Base-by-base conservation (phyloP, 2,888 invertebrate genomes). In the Ephialtes manifestator region DNA sequence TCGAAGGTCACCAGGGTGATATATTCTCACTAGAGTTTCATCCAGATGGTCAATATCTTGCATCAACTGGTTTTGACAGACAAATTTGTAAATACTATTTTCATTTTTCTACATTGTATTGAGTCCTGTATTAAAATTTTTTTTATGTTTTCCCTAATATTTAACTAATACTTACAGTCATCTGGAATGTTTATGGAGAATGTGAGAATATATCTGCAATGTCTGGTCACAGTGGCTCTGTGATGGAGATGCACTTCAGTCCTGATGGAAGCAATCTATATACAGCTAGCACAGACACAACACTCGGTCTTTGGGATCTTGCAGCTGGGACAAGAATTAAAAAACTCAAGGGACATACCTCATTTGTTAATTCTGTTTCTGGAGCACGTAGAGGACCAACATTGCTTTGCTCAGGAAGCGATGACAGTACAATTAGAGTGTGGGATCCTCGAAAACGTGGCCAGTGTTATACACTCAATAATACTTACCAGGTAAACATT, bases 101-200 rank as follows among this genome's bases (percentile, higher is more conserved):
- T 31, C n/a, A 8, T 63, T 35, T 35, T 31, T 18, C 3, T 11
- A 11, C 2, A 28, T 13, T 24, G 3, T 24, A 2, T n/a, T 35
- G 13, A 46, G 10, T 13, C 43, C 2, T 0, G 11, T 11, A 10
- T 55, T 20, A 8, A 55, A 24, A 24, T 58, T 5, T 28, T 28
- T 28, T 28, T 15, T 10, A 13, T 15, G 10, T 4, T n/a, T 71
- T 53, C 18, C 15, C 0, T 71, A 20, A 55, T 24, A 20, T 39
- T 13, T 2, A 35, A 15, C 18, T 10, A 1, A 28, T 60, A 60
- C 71, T 95, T 95, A 78, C 93, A 97, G 97, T 96, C 94, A 94
- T 99, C 87, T 99, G 99, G 99, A 98, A 97, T 93, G 98, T 99
- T 0, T 99, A 98, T 92, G 99, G 98, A 0, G 99, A 99, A 93